Percentiles rank a stretch among this genome's conserved stretches.
phyloP scores from a whole-genome alignment of 1,140 invertebrate species.

The Caerostris extrusa region DNA sequence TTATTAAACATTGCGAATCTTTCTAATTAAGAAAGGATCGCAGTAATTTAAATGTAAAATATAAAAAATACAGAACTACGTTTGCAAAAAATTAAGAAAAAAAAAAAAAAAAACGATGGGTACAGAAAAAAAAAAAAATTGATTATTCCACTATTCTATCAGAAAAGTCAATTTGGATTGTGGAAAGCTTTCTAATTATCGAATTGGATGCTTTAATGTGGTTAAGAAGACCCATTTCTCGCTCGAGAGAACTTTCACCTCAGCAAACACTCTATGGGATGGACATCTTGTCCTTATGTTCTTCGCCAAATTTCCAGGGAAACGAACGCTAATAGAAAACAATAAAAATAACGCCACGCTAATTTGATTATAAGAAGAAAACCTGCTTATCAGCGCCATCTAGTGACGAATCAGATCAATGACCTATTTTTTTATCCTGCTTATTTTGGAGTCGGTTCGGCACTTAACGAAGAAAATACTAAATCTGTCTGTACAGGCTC shows the following conservation, averaged over 20 bases:
- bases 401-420: background rate
- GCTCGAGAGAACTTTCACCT: background rate
- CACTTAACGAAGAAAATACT: background rate
- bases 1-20: too few species aligned
- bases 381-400: background rate
- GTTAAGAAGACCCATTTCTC: conserved; percentile 41
- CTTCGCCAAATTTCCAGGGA: background rate
- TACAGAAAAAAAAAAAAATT: background rate
- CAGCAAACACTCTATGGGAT: conserved; percentile 77
- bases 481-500: background rate
- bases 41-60: too few species aligned
- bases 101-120: background rate
- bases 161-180: conserved; percentile 2
- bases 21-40: too few species aligned
- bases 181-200: conserved; percentile 23
- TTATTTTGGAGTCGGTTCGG: background rate
- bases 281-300: background rate
- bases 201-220: conserved; percentile 22
- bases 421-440: background rate
- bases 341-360: conserved; percentile 1
- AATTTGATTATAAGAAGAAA: conserved; percentile 38
- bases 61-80: too few species aligned
- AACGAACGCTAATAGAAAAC: conserved; percentile 29
- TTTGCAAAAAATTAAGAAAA: too few species aligned
- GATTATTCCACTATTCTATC: background rate